These are phyloP conservation scores for Dromas ardeola DNA, from an alignment of 2,113 vertebrate species.

Conservation along the genomic window DNA sequence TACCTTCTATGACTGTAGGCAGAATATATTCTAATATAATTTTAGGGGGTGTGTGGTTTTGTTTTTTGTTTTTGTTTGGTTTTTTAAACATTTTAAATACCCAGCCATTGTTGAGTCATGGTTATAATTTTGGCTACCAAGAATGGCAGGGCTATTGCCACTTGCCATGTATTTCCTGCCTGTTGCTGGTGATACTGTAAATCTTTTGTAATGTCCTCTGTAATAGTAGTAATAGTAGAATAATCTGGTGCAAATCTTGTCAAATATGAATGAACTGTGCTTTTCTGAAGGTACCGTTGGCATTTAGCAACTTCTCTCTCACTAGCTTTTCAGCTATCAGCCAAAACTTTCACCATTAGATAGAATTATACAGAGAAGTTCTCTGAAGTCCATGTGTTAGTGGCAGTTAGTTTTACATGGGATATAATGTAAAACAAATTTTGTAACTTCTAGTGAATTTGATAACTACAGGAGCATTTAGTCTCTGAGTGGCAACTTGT, in stretches of 20 bases:
- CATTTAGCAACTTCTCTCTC: background rate
- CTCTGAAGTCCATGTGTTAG: background rate
- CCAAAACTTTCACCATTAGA: background rate
- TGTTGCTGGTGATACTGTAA: background rate
- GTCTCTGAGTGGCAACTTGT: background rate
- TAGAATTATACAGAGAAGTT: background rate
- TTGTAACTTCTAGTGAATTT: background rate
- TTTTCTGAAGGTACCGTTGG: background rate
- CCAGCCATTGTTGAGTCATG: background rate
- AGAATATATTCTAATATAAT: background rate
- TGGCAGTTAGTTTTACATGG: background rate
- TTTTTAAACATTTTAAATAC: background rate
- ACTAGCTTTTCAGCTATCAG: background rate
- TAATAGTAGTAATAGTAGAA: background rate
- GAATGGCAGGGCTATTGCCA: background rate
- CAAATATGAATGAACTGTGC: background rate
- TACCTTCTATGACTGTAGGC: background rate
- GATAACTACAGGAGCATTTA: background rate
- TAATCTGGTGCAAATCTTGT: background rate
- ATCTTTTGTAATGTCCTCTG: background rate
- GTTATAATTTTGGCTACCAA: background rate
- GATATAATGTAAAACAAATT: background rate
- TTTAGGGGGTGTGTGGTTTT: accelerated
- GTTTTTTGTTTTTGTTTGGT: background rate
- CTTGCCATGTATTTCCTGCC: background rate